Percentiles rank a stretch among this genome's conserved stretches.
Conservation (phyloP, 2,797 vertebrate genomes). For the Gymnodraco acuticeps region DNA sequence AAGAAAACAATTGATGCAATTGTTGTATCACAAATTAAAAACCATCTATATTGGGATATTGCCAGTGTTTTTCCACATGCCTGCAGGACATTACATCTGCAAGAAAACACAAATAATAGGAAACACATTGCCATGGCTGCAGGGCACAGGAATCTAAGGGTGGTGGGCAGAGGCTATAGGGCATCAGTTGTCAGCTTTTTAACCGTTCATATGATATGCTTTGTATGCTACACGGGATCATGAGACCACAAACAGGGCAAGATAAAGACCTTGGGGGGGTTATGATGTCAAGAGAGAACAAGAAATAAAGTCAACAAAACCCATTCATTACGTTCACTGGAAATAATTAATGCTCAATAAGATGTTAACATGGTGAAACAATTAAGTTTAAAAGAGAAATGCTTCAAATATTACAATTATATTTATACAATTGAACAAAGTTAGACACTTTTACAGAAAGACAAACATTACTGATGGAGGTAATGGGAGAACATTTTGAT, state of each 20-base stretch:
- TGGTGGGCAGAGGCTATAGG: conserved; percentile 17
- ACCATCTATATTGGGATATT: conserved; percentile 13
- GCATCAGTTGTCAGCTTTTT: conserved; percentile 30
- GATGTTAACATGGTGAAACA: too few species aligned
- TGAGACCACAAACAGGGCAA: conserved; percentile 35
- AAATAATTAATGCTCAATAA: too few species aligned
- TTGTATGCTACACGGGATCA: conserved; percentile 21
- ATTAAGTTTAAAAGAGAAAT: too few species aligned
- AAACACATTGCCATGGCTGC: conserved; percentile 28
- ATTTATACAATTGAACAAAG: too few species aligned
- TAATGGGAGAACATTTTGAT: background rate
- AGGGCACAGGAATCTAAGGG: conserved; percentile 33
- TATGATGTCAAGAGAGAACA: conserved; percentile 12
- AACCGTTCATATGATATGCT: conserved; percentile 32
- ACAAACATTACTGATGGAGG: background rate
- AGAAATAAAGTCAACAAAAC: conserved; percentile 5
- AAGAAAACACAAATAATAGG: conserved; percentile 33
- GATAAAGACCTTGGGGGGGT: conserved; percentile 4
- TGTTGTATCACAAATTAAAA: conserved; percentile 16
- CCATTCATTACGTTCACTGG: too few species aligned
- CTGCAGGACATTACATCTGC: conserved; percentile 24
- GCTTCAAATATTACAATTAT: too few species aligned
- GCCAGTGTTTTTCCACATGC: background rate
- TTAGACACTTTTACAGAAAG: background rate
- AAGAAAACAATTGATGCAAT: background rate